These are phyloP conservation scores for Apodemus sylvaticus DNA, from an alignment of 2,113 vertebrate species.

Conservation along the genomic window DNA sequence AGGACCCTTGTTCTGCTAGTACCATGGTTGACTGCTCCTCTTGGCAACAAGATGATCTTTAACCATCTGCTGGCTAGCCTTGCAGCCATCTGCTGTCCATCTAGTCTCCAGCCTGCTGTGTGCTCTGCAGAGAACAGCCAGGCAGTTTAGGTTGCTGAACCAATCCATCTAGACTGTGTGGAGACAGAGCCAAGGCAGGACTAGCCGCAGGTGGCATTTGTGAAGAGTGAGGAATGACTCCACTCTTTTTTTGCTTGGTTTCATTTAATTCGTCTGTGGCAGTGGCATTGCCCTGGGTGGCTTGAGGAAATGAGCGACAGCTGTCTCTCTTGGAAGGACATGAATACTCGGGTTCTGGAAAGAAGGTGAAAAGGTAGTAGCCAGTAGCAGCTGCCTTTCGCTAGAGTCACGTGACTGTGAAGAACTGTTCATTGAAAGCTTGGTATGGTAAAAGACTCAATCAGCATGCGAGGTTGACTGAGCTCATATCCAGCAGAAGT, in stretches of 20 bases:
- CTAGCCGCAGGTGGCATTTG: not conserved
- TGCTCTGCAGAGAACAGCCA: not conserved
- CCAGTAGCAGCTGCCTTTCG: not conserved
- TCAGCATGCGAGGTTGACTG: not conserved
- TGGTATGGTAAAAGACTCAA: not conserved
- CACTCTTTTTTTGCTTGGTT: not conserved
- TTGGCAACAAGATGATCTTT: conserved; percentile 42
- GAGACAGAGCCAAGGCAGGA: not conserved
- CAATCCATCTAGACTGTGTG: not conserved
- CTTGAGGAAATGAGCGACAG: not conserved
- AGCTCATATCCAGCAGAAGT: not conserved
- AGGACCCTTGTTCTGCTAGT: conserved; percentile 33
- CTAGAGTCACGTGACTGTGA: not conserved
- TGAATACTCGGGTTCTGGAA: not conserved
- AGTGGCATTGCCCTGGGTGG: not conserved
- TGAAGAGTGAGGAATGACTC: not conserved
- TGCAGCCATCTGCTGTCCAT: conserved; percentile 52
- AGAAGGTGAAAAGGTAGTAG: not conserved
- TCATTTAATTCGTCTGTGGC: not conserved
- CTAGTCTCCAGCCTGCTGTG: conserved; percentile 1
- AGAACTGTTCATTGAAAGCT: not conserved
- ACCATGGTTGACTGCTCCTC: conserved; percentile 1
- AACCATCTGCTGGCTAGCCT: conserved; percentile 49
- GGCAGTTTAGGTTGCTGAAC: not conserved
- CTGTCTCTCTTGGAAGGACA: conserved; percentile 13